A percentile compares a stretch with the other conserved stretches of the same genome.
phyloP scores from a whole-genome alignment of 2,113 vertebrate species.

The Crypturellus undulatus region DNA sequence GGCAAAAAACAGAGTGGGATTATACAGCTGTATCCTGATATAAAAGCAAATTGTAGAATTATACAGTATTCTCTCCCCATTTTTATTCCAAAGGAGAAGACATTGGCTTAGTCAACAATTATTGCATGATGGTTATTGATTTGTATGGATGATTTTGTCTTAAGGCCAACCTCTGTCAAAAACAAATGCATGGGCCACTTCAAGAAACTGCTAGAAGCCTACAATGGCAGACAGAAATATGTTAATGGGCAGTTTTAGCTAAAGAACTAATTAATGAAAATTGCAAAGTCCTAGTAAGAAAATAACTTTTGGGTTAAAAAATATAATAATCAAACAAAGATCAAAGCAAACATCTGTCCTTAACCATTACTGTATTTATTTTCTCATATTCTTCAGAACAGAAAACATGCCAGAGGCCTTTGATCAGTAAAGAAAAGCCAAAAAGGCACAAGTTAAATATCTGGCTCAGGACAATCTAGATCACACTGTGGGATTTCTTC shows the following conservation, averaged over 20 bases:
- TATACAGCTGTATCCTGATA: background rate
- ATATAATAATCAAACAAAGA: background rate
- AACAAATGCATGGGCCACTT: constrained; percentile 44
- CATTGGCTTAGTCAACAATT: constrained; percentile 49
- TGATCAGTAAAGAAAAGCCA: constrained; percentile 19
- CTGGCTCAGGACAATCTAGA: background rate
- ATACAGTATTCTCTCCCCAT: background rate
- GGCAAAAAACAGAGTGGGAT: background rate
- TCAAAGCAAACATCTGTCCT: constrained; percentile 2
- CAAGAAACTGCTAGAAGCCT: constrained; percentile 26
- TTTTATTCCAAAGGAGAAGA: constrained; percentile 35
- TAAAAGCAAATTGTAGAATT: constrained; percentile 24
- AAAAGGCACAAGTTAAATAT: background rate
- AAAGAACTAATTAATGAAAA: constrained; percentile 63
- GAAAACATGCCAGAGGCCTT: constrained; percentile 5
- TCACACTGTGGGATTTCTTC: background rate
- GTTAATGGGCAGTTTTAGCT: constrained; percentile 33
- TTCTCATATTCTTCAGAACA: constrained; percentile 10
- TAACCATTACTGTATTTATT: constrained; percentile 21
- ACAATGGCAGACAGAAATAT: constrained; percentile 27
- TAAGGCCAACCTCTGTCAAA: constrained; percentile 63
- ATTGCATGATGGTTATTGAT: constrained; percentile 65
- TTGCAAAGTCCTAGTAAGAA: constrained; percentile 33
- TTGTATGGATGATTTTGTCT: constrained; percentile 68
- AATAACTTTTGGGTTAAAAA: constrained; percentile 56